Evolutionary conservation across 2,113 vertebrate species (phyloP).

Genomic region (Megaleporinus macrocephalus): DNA sequence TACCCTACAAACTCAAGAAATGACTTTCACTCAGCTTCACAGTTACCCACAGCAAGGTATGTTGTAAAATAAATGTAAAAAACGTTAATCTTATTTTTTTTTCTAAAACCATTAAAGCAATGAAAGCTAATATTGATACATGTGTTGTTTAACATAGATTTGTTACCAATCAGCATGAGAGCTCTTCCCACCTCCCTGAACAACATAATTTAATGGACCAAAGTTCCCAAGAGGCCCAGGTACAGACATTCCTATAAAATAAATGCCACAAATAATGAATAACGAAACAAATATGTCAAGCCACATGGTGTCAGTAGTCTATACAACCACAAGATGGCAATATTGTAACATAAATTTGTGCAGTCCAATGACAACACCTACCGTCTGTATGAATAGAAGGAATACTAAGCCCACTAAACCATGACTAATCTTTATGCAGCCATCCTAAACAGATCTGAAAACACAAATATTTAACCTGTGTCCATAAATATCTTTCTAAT

Average conservation of each 20-base stretch:
- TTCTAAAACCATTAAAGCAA: neutral
- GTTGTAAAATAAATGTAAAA: neutral
- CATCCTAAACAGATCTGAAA: neutral
- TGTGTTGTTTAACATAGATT: constrained; percentile 8
- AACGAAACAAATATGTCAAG: neutral
- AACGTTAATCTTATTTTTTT: neutral
- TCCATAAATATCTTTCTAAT: neutral
- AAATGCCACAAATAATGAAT: neutral
- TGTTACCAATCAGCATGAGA: neutral
- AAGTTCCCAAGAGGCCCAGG: constrained; percentile 1
- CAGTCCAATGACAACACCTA: neutral
- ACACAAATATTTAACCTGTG: neutral
- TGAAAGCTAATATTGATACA: no score
- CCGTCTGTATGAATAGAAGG: neutral
- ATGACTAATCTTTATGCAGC: neutral
- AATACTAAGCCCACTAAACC: neutral
- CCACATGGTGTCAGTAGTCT: neutral
- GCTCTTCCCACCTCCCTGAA: neutral
- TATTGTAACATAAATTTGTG: constrained; percentile 11
- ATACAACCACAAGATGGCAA: constrained; percentile 41
- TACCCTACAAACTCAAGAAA: neutral
- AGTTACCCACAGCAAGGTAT: constrained; percentile 4
- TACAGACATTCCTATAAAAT: neutral
- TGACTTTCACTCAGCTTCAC: neutral
- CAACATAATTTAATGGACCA: constrained; percentile 13